These are phyloP conservation scores for Catocala sponsa DNA, from an alignment of 2,888 invertebrate genomes.

Conservation along the genomic window DNA sequence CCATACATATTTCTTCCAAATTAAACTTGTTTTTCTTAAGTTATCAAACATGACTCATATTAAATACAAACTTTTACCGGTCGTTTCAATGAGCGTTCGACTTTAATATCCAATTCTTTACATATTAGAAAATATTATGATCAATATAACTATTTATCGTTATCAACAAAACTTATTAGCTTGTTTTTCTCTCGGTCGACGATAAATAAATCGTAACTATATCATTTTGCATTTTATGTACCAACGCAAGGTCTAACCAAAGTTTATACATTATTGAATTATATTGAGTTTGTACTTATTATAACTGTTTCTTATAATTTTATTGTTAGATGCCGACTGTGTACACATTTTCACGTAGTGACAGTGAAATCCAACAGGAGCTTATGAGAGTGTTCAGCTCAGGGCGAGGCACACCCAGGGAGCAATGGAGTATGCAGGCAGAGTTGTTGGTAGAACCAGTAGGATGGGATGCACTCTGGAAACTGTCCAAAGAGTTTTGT, in stretches of 20 bases:
- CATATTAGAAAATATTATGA: too few species aligned
- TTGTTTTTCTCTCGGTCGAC: background rate
- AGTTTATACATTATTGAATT: too few species aligned
- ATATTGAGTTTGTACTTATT: too few species aligned
- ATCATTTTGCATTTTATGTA: background rate
- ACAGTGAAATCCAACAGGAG: conserved; percentile 75
- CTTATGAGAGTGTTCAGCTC: conserved; percentile 73
- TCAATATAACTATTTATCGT: too few species aligned
- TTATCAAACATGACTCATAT: background rate
- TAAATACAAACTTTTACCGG: conserved; percentile 1
- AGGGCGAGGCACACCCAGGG: conserved; percentile 72
- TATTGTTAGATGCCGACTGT: conserved; percentile 75
- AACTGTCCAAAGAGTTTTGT: conserved; percentile 89
- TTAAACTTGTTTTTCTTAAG: background rate
- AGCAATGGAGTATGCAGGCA: conserved; percentile 81
- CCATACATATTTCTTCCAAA: background rate
- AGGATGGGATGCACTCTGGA: conserved; percentile 92
- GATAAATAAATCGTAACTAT: background rate
- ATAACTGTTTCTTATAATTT: background rate
- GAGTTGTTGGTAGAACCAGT: conserved; percentile 89
- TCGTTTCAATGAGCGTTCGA: background rate
- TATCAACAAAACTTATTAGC: too few species aligned
- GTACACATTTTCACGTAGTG: conserved; percentile 75
- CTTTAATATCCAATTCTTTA: too few species aligned
- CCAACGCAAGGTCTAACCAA: too few species aligned